phyloP scores from a whole-genome alignment of 2,797 vertebrate species.

The Syngnathus acus region DNA sequence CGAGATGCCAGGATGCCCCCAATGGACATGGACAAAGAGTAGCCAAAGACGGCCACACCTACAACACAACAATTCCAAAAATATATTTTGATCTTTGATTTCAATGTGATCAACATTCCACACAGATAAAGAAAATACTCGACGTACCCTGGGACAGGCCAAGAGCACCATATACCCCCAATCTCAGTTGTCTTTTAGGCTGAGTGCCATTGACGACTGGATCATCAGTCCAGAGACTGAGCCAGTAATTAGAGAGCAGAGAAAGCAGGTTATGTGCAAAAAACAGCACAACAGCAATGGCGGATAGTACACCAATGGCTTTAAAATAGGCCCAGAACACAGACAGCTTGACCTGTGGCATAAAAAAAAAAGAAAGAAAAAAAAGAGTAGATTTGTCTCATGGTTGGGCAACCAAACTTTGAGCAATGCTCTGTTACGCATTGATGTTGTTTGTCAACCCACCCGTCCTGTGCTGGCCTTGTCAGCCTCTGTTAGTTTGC shows the following conservation, averaged over 20 bases:
- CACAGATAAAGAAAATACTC: too few species aligned
- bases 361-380: neutral
- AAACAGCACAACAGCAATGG: constrained; percentile 81
- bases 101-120: too few species aligned
- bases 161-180: constrained; percentile 82
- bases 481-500: constrained; percentile 84
- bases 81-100: neutral
- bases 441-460: constrained; percentile 17
- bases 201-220: constrained; percentile 86
- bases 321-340: constrained; percentile 94
- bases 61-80: neutral
- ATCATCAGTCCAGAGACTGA: constrained; percentile 94
- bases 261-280: constrained; percentile 78
- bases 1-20: constrained; percentile 87
- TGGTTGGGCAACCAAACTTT: neutral
- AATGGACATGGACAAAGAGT: constrained; percentile 83
- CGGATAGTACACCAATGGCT: constrained; percentile 82
- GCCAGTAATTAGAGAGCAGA: constrained; percentile 90
- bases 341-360: constrained; percentile 77
- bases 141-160: constrained; percentile 83
- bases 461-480: constrained; percentile 88
- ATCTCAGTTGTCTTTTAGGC: constrained; percentile 71
- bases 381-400: too few species aligned
- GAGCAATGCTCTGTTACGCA: neutral
- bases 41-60: constrained; percentile 84